phyloP scores from a whole-genome alignment of 2,888 invertebrate genomes.

The Synanthedon vespiformis region DNA sequence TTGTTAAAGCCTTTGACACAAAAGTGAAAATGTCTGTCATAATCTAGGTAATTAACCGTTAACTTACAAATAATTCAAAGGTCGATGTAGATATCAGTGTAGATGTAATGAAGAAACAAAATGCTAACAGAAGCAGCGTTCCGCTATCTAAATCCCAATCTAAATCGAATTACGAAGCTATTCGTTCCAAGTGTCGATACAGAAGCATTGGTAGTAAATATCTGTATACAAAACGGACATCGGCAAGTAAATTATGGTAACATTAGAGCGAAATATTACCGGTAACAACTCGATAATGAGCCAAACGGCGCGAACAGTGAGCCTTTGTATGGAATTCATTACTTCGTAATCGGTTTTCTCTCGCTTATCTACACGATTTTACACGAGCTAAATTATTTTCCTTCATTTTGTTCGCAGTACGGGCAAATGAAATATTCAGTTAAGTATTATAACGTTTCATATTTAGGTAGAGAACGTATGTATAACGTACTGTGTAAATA shows the following conservation, averaged over 20 bases:
- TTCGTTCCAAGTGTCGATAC: not conserved
- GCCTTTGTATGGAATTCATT: conserved; percentile 17
- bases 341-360: conserved; percentile 14
- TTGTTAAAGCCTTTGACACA: too few species aligned
- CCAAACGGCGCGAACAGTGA: conserved; percentile 8
- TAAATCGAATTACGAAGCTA: not conserved
- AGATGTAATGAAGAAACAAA: not conserved
- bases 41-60: too few species aligned
- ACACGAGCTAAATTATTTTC: conserved; percentile 10
- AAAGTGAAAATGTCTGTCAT: too few species aligned
- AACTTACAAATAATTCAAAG: too few species aligned
- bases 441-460: not conserved
- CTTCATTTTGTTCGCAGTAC: conserved; percentile 8
- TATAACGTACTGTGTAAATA: too few species aligned
- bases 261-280: conserved; percentile 4
- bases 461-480: not conserved
- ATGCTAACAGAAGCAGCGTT: not conserved
- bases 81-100: too few species aligned
- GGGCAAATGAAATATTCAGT: not conserved
- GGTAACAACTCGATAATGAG: conserved; percentile 12
- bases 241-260: not conserved
- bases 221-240: not conserved
- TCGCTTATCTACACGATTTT: conserved; percentile 10
- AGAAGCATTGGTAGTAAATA: not conserved
- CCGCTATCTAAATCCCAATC: not conserved